Conservation (phyloP, 2,888 invertebrate species). For the Limnephilus lunatus region DNA sequence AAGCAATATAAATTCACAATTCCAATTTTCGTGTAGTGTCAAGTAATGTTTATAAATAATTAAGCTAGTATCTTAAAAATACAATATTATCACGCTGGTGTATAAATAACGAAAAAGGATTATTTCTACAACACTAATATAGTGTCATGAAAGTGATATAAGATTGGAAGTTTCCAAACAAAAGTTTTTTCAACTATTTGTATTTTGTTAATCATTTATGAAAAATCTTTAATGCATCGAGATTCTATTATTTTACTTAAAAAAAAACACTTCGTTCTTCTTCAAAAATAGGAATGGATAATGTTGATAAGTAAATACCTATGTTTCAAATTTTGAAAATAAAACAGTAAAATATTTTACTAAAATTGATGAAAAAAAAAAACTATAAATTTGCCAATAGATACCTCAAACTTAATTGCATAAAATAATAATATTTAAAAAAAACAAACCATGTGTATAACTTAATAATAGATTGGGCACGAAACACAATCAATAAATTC, state of each 20-base stretch:
- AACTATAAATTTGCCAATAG: constrained; percentile 25
- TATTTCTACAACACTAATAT: constrained; percentile 58
- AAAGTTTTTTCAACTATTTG: constrained; percentile 30
- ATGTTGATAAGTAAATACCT: constrained; percentile 9
- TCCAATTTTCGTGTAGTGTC: constrained; percentile 34
- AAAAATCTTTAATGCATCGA: constrained; percentile 24
- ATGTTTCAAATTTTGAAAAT: constrained; percentile 24
- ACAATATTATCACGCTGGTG: constrained; percentile 54
- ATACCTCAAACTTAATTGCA: constrained; percentile 41
- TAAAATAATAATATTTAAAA: not conserved
- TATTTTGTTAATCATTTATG: constrained; percentile 27
- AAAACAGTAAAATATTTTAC: constrained; percentile 30
- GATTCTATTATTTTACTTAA: constrained; percentile 44
- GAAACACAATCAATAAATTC: constrained; percentile 58
- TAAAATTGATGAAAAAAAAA: constrained; percentile 18
- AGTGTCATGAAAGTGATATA: constrained; percentile 53
- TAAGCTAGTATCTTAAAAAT: constrained; percentile 34
- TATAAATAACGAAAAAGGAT: constrained; percentile 48
- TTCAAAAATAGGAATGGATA: constrained; percentile 43
- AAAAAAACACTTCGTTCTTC: constrained; percentile 17
- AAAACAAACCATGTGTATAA: constrained; percentile 57
- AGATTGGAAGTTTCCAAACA: constrained; percentile 34
- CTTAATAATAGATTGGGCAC: constrained; percentile 50
- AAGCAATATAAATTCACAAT: constrained; percentile 32
- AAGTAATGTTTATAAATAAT: constrained; percentile 52